Conservation (phyloP, 2,113 vertebrate genomes). For the Hippocampus barbouri region DNA sequence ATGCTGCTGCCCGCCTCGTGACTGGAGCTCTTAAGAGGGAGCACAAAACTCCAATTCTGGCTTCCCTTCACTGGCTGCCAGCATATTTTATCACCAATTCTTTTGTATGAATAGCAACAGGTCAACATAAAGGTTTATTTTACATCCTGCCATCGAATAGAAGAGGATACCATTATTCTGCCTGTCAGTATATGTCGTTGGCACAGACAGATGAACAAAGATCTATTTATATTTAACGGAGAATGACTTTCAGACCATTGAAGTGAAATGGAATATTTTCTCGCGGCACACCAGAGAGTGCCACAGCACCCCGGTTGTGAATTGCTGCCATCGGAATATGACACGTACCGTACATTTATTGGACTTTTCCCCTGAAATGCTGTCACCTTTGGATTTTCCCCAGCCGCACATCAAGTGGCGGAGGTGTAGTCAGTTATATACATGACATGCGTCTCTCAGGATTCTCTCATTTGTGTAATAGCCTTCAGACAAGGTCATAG, state of each 20-base stretch:
- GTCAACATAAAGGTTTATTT: background rate
- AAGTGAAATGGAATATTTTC: background rate
- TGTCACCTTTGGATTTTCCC: slow-evolving; percentile 80
- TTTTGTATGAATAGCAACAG: background rate
- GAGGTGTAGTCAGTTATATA: slow-evolving; percentile 96
- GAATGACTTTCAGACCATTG: background rate
- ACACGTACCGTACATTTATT: background rate
- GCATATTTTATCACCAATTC: no score
- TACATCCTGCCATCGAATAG: background rate
- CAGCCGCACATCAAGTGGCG: slow-evolving; percentile 81
- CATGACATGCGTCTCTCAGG: slow-evolving; percentile 90
- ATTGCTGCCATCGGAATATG: background rate
- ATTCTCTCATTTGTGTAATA: slow-evolving; percentile 88
- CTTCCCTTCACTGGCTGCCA: no score
- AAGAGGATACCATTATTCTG: background rate
- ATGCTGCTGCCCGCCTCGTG: no score
- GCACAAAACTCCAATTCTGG: no score
- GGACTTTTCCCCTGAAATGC: slow-evolving; percentile 6
- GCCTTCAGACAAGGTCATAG: slow-evolving; percentile 96
- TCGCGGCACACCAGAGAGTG: background rate
- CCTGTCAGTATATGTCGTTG: background rate
- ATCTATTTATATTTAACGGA: no score
- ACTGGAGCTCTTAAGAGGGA: no score
- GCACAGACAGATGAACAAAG: background rate
- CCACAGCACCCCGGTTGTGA: background rate